Evolutionary conservation across 2,797 vertebrate genomes (phyloP).

Genomic region (Cetoscarus ocellatus): DNA sequence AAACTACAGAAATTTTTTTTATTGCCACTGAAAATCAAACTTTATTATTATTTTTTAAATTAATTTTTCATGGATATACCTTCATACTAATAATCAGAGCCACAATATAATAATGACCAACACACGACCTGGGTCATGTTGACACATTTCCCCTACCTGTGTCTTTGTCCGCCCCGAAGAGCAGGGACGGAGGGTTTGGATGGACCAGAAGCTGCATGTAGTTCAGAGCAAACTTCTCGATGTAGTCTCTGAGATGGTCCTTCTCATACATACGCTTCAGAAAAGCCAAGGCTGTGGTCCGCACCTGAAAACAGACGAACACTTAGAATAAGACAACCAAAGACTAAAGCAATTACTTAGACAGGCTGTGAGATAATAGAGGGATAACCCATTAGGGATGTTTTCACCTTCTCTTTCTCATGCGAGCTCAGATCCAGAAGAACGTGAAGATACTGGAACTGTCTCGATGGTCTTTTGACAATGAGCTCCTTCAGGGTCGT

Average conservation of each 20-base stretch:
- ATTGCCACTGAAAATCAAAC: too few species aligned
- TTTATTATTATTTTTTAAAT: too few species aligned
- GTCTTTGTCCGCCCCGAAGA: conserved; percentile 95
- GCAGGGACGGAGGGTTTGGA: conserved; percentile 93
- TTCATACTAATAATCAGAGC: too few species aligned
- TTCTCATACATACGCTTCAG: conserved; percentile 97
- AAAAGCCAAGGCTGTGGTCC: conserved; percentile 91
- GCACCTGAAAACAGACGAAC: conserved; percentile 82
- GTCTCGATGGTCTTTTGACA: conserved; percentile 91
- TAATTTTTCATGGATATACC: too few species aligned
- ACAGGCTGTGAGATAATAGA: too few species aligned
- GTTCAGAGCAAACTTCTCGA: conserved; percentile 96
- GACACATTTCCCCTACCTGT: conserved; percentile 83
- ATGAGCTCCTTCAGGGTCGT: conserved; percentile 95
- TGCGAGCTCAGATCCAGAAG: conserved; percentile 96
- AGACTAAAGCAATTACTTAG: neutral
- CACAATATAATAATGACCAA: too few species aligned
- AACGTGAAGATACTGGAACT: conserved; percentile 96
- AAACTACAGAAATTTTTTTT: too few species aligned
- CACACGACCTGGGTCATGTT: too few species aligned
- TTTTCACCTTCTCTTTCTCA: conserved; percentile 92
- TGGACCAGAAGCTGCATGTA: conserved; percentile 98
- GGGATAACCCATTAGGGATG: neutral
- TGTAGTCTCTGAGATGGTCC: conserved; percentile 92
- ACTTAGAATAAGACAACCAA: neutral